Base-by-base conservation (phyloP, 2,797 vertebrate species). In the Tinamus major region DNA sequence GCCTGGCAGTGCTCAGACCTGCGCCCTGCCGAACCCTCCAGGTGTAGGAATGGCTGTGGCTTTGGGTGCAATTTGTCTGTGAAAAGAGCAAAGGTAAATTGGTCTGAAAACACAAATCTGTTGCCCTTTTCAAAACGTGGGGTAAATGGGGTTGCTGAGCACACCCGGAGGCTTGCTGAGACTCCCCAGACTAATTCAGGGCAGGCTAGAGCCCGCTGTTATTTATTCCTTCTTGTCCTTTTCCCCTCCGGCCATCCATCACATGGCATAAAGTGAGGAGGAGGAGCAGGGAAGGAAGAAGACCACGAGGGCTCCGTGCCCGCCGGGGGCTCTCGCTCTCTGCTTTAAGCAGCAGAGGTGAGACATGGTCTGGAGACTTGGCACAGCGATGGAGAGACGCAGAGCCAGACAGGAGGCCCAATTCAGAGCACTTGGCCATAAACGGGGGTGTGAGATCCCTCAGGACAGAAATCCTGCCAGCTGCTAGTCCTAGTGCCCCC, bases 121-220 rank as follows among this genome's bases (percentile, higher is more conserved):
- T 26, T 89, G 61, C 76, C 68, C 64, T 88, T 84, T 82, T 62
- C 80, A 84, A 91, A 89, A 77, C 7, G 31, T 71, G 53, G 18
- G 23, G 74, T 69, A 51, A 10, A n/a, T 16, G 35, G 74, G 72
- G 19, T 81, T 84, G 17, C n/a, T 37, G 44, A 74, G 24, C 24
- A 8, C 18, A 3, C 39, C 70, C 24, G 44, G 49, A 80, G 21
- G 33, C 56, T 68, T 61, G 42, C 46, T 35, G 3, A 31, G 44
- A 21, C 23, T 94, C 37, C 71, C 64, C 87, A 68, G 85, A 39
- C 26, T 51, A 33, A 64, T 82, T 82, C 56, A 58, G 20, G 65
- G 37, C 16, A 80, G n/a, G 64, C 75, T 77, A 3, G 44, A 70
- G 69, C 65, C n/a, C 79, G 9, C 68, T 77, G 15, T 31, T 79